Evolutionary conservation across 2,888 invertebrate genomes (phyloP).

Genomic region (Oxyscelio sp.): DNA sequence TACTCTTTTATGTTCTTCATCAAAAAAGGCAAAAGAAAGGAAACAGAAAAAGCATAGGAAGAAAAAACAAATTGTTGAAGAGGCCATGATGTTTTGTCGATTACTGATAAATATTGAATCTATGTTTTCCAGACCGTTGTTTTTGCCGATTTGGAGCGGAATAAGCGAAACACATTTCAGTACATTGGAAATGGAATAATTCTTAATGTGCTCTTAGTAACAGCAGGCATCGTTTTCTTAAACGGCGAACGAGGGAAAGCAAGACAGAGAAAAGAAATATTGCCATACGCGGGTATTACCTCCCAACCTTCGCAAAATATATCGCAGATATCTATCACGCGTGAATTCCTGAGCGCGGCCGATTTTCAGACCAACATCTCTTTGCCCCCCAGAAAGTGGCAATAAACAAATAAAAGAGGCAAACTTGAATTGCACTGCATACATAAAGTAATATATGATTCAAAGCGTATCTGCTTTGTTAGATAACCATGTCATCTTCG

Average conservation of each 20-base stretch:
- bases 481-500: conserved; percentile 41
- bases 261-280: conserved; percentile 68
- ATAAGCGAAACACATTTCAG: conserved; percentile 62
- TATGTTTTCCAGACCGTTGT: conserved; percentile 33
- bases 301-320: conserved; percentile 67
- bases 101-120: conserved; percentile 54
- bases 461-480: conserved; percentile 39
- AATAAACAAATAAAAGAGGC: conserved; percentile 63
- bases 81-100: conserved; percentile 55
- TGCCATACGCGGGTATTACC: conserved; percentile 62
- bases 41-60: not conserved
- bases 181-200: conserved; percentile 62
- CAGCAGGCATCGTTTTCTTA: conserved; percentile 71
- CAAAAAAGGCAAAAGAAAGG: conserved; percentile 5
- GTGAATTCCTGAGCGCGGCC: conserved; percentile 63
- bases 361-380: conserved; percentile 54
- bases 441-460: conserved; percentile 30
- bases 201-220: conserved; percentile 65
- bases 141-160: conserved; percentile 43
- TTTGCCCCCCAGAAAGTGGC: conserved; percentile 41
- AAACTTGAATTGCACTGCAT: conserved; percentile 43
- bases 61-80: conserved; percentile 36
- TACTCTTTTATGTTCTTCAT: conserved; percentile 7
- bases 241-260: conserved; percentile 60
- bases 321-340: conserved; percentile 73